These are phyloP conservation scores for Dynastes grantii DNA, from an alignment of 2,888 invertebrate genomes.

Conservation along the genomic window DNA sequence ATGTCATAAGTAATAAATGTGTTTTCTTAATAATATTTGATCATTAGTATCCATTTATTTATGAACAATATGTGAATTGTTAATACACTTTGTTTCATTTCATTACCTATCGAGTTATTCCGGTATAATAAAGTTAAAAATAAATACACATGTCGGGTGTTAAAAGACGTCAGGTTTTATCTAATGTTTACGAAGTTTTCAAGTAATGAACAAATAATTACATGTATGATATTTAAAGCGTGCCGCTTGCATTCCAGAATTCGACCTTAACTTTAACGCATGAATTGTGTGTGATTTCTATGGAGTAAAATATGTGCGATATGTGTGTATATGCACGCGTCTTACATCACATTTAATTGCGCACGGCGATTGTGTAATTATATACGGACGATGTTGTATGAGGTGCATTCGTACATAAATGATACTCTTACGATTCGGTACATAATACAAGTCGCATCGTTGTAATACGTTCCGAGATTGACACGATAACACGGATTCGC, in stretches of 20 bases:
- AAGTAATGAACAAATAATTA: conserved; percentile 39
- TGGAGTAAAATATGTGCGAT: conserved; percentile 29
- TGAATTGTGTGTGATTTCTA: conserved; percentile 47
- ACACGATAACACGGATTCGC: conserved; percentile 16
- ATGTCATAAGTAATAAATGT: too few relatives aligned
- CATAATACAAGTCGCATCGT: neutral
- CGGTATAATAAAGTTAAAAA: conserved; percentile 7
- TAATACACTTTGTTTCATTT: neutral
- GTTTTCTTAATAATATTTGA: too few relatives aligned
- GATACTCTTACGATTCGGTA: conserved; percentile 36
- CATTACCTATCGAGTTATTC: neutral
- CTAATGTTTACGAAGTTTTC: conserved; percentile 19
- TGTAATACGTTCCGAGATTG: conserved; percentile 17
- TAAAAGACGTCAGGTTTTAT: neutral
- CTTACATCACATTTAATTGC: conserved; percentile 43
- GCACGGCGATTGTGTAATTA: conserved; percentile 27
- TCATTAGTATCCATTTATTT: too few relatives aligned
- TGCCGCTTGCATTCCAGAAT: conserved; percentile 46
- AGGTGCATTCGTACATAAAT: conserved; percentile 22
- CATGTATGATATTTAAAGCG: conserved; percentile 38
- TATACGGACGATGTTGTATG: conserved; percentile 12
- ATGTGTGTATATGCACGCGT: conserved; percentile 33
- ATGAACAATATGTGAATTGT: too few relatives aligned
- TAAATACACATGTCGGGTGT: neutral
- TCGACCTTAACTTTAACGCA: conserved; percentile 45